phyloP scores from a whole-genome alignment of 2,797 vertebrate species.

The Phoebastria nigripes region DNA sequence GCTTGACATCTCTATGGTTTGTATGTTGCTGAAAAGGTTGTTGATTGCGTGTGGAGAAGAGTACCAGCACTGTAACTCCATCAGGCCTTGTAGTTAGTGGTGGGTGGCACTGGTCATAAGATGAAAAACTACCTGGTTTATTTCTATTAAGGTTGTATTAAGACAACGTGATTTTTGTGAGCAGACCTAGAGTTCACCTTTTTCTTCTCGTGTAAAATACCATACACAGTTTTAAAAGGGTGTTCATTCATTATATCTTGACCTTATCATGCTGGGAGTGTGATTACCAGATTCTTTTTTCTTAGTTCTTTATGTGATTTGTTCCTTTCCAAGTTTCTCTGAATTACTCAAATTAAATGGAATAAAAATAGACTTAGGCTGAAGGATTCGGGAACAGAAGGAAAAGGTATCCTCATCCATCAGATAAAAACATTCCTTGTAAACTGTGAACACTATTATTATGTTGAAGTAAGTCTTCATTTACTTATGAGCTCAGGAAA shows the following conservation, averaged over 20 bases:
- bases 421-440: background rate
- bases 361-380: background rate
- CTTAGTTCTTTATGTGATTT: background rate
- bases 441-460: background rate
- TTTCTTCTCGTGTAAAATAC: background rate
- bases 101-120: background rate
- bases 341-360: background rate
- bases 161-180: background rate
- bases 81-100: background rate
- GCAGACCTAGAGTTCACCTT: background rate
- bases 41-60: rapidly evolving
- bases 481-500: background rate
- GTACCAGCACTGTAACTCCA: background rate
- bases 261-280: background rate
- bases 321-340: background rate
- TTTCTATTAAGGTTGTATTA: background rate
- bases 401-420: background rate
- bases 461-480: background rate
- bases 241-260: background rate
- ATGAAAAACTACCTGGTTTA: background rate
- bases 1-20: background rate
- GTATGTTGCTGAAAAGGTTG: background rate
- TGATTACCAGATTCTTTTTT: background rate
- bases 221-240: background rate
- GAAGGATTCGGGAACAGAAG: background rate